phyloP scores from a whole-genome alignment of 1,140 invertebrate species.

The Pseudomyrmex concolor region DNA sequence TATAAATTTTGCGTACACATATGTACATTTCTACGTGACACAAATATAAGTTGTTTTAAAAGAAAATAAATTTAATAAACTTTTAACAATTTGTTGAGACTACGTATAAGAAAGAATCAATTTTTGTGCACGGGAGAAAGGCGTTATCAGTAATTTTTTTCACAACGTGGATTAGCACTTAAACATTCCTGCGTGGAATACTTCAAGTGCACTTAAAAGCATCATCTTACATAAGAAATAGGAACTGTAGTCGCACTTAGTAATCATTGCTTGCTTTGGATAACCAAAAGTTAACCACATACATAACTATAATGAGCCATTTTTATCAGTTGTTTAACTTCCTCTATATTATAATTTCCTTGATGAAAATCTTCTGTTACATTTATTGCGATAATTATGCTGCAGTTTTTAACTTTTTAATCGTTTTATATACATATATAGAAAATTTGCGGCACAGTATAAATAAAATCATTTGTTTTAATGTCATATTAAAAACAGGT shows the following conservation, averaged over 20 bases:
- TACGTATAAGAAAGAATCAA: background rate
- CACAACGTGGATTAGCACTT: background rate
- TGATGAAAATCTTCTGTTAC: background rate
- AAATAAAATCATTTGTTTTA: background rate
- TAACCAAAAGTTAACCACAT: constrained; percentile 22
- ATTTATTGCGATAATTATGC: background rate
- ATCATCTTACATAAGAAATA: background rate
- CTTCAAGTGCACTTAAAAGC: background rate
- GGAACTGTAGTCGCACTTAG: constrained; percentile 1
- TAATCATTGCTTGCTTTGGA: background rate
- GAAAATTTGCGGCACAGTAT: background rate
- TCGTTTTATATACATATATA: background rate
- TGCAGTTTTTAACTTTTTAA: background rate
- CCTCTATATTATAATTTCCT: background rate
- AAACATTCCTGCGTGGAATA: background rate
- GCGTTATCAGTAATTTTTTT: constrained; percentile 2
- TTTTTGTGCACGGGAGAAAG: background rate
- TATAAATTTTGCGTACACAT: background rate
- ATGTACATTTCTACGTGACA: too few relatives aligned
- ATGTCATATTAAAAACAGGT: background rate
- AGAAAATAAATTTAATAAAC: background rate
- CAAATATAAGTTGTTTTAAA: background rate
- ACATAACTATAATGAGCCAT: background rate
- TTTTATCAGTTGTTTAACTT: constrained; percentile 42
- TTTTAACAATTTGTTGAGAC: background rate